Base-by-base conservation (phyloP, 37 sponge, comb jelly and placozoan species). In the Spongilla lacustris region DNA sequence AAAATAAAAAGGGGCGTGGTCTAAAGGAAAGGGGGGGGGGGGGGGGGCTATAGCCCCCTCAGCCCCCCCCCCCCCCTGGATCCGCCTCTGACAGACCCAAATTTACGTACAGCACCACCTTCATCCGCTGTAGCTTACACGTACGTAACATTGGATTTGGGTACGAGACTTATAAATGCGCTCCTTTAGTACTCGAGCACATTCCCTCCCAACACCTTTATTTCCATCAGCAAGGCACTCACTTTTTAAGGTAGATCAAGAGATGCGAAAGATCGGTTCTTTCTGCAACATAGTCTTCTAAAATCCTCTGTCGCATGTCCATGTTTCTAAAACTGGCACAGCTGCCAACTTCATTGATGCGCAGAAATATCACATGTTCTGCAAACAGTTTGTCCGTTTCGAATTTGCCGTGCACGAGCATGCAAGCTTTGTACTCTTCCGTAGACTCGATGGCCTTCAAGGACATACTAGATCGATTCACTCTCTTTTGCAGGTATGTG, bases 401-500 rank as follows among this genome's bases (percentile, higher is more conserved):
- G 17, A 0, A 31, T 35, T 68, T 70, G 4, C 86, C 86, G 12
- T 78, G 73, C 29, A 68, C 28, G 9, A 9, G 35, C 50, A 49
- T 36, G 70, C 49, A 71, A 13, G 68, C 73, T 34, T 36, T 71
- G 69, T 49, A 30, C 32, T 77, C 79, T 26, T 77, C 77, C 17
- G 68, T 34, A 0, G 19, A 22, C 46, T 78, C 86, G 0, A 86
- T 12, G 4, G 22, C 27, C 21, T 67, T 50, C 36, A 74, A 78
- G 26, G 79, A 41, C 46, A 68, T n/a, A n/a, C 34, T 35, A 10
- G 67, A 34, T 1, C 27, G 2, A 28, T 0, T 24, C 9, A 86
- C 80, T 8, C 73, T 24, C 50, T 77, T 86, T 4, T 30, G 21
- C 2, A 86, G 86, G 41, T 86, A 86, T 23, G 41, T 26, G 4